Evolutionary conservation across 2,113 vertebrate genomes (phyloP).

Genomic region (Raja brachyura): DNA sequence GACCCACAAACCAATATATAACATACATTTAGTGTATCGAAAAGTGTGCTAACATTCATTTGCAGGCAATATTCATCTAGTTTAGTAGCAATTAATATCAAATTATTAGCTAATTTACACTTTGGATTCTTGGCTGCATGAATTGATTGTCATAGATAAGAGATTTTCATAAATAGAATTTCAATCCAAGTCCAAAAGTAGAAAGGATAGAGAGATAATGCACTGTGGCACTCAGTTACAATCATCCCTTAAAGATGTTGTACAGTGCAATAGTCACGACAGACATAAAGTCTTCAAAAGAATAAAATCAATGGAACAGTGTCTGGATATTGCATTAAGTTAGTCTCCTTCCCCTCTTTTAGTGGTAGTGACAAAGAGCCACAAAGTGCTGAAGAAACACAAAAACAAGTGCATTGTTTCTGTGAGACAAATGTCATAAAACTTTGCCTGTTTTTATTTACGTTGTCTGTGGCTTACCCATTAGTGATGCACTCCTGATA

Average conservation of each 20-base stretch:
- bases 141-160: neutral
- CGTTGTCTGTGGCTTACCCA: neutral
- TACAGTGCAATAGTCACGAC: neutral
- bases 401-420: neutral
- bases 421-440: slow-evolving; percentile 35
- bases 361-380: neutral
- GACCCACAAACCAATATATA: no score
- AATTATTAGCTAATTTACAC: neutral
- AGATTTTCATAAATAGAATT: neutral
- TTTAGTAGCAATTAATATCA: neutral
- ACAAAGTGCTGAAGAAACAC: neutral
- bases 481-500: neutral
- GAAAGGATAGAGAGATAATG: no score
- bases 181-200: neutral
- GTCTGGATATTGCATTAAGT: slow-evolving; percentile 20
- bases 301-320: slow-evolving; percentile 25
- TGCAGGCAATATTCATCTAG: neutral
- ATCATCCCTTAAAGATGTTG: neutral
- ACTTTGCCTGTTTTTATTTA: slow-evolving; percentile 10
- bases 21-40: no score
- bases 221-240: neutral
- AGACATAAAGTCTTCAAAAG: slow-evolving; percentile 15
- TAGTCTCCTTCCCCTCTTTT: slow-evolving; percentile 18
- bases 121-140: neutral
- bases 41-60: no score